Evolutionary conservation across 2,113 vertebrate genomes (phyloP).

Genomic region (Ciconia boyciana): DNA sequence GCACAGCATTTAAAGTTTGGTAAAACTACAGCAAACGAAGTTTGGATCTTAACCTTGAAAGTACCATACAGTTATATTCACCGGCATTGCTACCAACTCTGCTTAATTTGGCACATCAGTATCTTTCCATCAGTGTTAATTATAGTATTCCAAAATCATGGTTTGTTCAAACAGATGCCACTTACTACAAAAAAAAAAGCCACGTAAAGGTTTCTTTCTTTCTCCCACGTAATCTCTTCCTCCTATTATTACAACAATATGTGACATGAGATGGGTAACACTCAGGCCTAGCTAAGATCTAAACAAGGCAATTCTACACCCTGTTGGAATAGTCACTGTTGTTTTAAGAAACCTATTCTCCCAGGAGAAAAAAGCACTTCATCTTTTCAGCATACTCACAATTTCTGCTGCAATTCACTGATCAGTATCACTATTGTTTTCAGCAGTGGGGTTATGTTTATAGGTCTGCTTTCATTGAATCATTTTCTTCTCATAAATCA

Average conservation of each 20-base stretch:
- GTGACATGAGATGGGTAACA: not conserved
- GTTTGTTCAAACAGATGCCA: not conserved
- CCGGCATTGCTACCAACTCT: not conserved
- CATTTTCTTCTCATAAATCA: conserved; percentile 21
- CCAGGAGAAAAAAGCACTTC: not conserved
- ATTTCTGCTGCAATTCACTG: not conserved
- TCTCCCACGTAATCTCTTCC: not conserved
- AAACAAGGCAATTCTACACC: not conserved
- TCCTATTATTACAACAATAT: not conserved
- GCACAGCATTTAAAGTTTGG: not conserved
- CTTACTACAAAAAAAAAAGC: not conserved
- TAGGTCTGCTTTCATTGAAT: not conserved
- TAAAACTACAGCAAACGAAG: not conserved
- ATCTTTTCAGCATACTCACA: not conserved
- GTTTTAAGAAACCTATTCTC: not conserved
- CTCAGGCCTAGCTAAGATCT: not conserved
- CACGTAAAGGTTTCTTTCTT: not conserved
- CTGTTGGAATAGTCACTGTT: not conserved
- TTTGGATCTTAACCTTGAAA: not conserved
- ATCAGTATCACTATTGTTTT: not conserved
- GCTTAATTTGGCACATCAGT: not conserved
- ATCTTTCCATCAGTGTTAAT: not conserved
- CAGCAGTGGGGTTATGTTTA: not conserved
- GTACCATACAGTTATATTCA: not conserved
- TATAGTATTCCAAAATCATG: not conserved